Evolutionary conservation across 2,888 invertebrate species (phyloP).

Genomic region (Quadriops clusia): DNA sequence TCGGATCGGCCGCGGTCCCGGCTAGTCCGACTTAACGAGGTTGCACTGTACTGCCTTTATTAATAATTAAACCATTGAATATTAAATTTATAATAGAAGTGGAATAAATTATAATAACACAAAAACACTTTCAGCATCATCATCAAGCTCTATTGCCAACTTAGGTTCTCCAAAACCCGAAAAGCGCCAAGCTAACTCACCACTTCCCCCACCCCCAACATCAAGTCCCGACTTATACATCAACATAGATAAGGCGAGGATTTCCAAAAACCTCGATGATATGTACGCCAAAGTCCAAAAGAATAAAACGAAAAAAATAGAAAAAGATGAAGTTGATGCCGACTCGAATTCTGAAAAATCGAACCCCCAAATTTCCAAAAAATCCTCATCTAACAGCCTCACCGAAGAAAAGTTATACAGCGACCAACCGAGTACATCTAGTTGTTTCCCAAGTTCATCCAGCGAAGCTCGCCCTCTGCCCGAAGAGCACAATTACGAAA

Average conservation of each 20-base stretch:
- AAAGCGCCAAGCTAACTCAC: slow-evolving; percentile 81
- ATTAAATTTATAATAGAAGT: no score
- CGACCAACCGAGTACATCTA: no score
- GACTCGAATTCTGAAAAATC: no score
- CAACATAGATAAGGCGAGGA: slow-evolving; percentile 21
- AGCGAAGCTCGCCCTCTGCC: no score
- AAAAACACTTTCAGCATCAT: slow-evolving; percentile 54
- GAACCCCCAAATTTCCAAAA: no score
- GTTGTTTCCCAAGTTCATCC: no score
- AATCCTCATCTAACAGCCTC: no score
- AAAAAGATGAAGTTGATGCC: slow-evolving; percentile 17
- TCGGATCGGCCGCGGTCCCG: no score
- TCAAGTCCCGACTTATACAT: slow-evolving; percentile 33
- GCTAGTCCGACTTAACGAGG: no score
- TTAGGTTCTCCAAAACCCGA: slow-evolving; percentile 75
- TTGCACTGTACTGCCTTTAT: no score
- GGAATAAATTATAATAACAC: no score
- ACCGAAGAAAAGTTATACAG: slow-evolving; percentile 9
- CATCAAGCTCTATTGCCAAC: slow-evolving; percentile 41
- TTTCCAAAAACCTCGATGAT: slow-evolving; percentile 60
- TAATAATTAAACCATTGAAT: no score
- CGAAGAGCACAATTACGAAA: slow-evolving; percentile 51
- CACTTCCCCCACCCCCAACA: slow-evolving; percentile 68
- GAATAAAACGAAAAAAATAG: slow-evolving; percentile 33
- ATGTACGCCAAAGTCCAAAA: slow-evolving; percentile 84